A percentile compares a stretch with the other conserved stretches of the same genome.
Evolutionary conservation across 2,888 invertebrate species (phyloP).

Genomic region (Coleophora deauratella): DNA sequence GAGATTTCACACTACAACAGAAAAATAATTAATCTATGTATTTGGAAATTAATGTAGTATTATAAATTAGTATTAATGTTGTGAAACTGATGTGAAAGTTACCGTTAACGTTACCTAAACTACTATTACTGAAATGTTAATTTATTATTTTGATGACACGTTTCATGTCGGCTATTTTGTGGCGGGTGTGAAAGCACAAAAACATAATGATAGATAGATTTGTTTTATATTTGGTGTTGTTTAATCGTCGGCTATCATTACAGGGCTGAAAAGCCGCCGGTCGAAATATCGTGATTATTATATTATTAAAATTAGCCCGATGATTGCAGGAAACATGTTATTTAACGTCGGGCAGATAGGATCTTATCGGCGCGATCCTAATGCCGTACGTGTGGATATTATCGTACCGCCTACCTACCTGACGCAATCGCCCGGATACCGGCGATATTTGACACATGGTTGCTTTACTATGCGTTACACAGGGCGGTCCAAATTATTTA

Average conservation of each 20-base stretch:
- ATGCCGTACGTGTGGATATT: conserved; percentile 70
- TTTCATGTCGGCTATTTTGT: no score
- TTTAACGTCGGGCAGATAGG: conserved; percentile 63
- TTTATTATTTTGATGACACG: no score
- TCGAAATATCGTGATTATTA: conserved; percentile 66
- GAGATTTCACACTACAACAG: no score
- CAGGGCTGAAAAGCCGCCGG: conserved; percentile 47
- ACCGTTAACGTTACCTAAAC: neutral
- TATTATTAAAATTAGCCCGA: conserved; percentile 69
- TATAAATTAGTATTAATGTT: no score
- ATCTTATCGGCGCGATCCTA: conserved; percentile 68
- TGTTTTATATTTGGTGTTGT: conserved; percentile 35
- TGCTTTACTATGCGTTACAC: conserved; percentile 28
- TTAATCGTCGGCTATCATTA: conserved; percentile 47
- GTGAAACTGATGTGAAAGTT: no score
- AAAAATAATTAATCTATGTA: no score
- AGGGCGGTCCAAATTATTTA: conserved; percentile 19
- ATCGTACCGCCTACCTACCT: conserved; percentile 42
- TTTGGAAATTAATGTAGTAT: no score
- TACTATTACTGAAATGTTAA: no score
- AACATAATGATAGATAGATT: conserved; percentile 32
- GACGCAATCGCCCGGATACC: conserved; percentile 59
- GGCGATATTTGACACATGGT: conserved; percentile 48
- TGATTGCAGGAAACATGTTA: conserved; percentile 73
- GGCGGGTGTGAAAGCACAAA: conserved; percentile 20